Conservation (phyloP, 2,113 vertebrate species). For the Periophthalmus modestus region DNA sequence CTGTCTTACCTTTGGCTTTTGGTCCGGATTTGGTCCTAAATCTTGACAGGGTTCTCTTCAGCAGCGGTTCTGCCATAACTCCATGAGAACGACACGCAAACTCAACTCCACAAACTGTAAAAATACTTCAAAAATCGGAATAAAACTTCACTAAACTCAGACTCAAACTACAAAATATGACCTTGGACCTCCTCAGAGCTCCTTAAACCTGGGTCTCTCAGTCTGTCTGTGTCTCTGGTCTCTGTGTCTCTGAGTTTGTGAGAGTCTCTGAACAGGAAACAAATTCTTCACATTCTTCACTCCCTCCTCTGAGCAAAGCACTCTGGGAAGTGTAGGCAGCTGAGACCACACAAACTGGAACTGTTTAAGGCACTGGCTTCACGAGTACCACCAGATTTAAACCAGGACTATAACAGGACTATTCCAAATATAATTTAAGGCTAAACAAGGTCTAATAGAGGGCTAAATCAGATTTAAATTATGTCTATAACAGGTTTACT, state of each 20-base stretch:
- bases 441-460: no score
- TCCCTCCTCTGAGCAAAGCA: conserved; percentile 1
- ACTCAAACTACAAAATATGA: no score
- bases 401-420: no score
- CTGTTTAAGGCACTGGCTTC: no score
- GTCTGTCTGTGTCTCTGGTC: background rate
- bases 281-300: conserved; percentile 2
- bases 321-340: background rate
- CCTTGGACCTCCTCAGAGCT: background rate
- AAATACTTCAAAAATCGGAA: background rate
- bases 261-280: background rate
- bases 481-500: no score
- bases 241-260: background rate
- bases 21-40: background rate
- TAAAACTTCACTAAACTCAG: no score
- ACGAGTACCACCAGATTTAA: no score
- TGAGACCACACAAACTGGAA: background rate
- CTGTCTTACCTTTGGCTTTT: background rate
- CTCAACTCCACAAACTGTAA: no score
- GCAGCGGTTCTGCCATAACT: background rate
- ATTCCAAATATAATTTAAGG: no score
- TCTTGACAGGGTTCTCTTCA: conserved; percentile 6
- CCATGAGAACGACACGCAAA: background rate
- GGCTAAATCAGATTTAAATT: no score
- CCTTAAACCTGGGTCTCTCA: no score